Base-by-base conservation (phyloP, 2,797 vertebrate genomes). In the Enteromius thamalakanensis region DNA sequence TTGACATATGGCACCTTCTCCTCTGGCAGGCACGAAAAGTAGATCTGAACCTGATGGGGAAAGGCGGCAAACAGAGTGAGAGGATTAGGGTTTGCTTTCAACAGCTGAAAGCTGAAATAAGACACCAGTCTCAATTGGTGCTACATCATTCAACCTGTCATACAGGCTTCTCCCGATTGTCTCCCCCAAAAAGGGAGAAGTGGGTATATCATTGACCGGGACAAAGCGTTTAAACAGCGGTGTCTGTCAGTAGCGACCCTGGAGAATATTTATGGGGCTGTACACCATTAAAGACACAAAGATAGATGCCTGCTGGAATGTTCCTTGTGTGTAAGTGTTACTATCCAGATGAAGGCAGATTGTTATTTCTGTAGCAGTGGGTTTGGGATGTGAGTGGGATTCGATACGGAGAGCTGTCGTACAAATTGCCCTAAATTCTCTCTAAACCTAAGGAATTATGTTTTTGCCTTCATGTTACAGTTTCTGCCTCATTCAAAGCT, bases 1-100 rank as follows among this genome's bases (percentile, higher is more conserved):
- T 97, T 98, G 84, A 99, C 93, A 0, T 99, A 99, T 5, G 98
- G 98, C 85, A 99, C 95, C 90, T 97, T 99, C 68, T 98, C 97
- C 86, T 99, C 98, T 0, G 98, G 97, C 77, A 99, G 92, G 87
- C 96, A 96, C 81, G 96, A 96, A n/a, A 99, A 99, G 90, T 99
- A 99, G 87, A 97, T 94, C 93, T 99, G 97, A 76, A 99, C 96
- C 98, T 99, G 92, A 21, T 45, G 72, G 60, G 51, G 17, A 76
- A 74, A 68, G 45, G n/a, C 53, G 42, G 29, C 45, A 67, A 62
- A 68, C 77, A 11, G 29, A 80, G 64, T 37, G n/a, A 62, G 60
- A 78, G 79, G 53, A 79, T 67, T 62, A 86, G 74, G 67, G 14
- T 79, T 65, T n/a, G 64, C 51, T 86, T 86, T 83, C 74, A 86